Evolutionary conservation across 2,797 vertebrate genomes (phyloP), one percentile per base, ranked within the genome.

Genomic region (Phaenicophaeus curvirostris): DNA sequence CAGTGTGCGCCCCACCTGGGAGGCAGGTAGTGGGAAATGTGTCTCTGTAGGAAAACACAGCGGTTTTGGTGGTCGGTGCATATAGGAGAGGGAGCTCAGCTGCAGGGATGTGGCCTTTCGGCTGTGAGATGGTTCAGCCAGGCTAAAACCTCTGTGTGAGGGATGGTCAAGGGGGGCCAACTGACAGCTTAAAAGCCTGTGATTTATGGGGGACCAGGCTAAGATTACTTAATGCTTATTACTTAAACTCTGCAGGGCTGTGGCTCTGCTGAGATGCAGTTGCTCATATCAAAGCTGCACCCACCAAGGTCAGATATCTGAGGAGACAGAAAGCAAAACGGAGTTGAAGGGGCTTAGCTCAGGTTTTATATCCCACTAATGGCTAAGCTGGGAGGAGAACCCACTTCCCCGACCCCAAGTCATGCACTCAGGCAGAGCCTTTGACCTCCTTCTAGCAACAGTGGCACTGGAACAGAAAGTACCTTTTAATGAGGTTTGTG

Each of bases 1-100:
- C 46, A 31, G 19, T 7, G 23, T 79, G 41, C 8, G 30, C 3
- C 11, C 25, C 33, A 57, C 6, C 25, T 39, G 18, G 63, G 51
- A 30, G 35, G 13, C 7, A 75, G 5, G 11, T 5, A 27, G 41
- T 9, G 9, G 37, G 20, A 87, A 3, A 15, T 0, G 0, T 13
- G n/a, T 23, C 13, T 87, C 35, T 44, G 28, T 8, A 53, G 19
- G n/a, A 75, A 79, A 61, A 65, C 39, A 67, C 5, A 33, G 25
- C 2, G 1, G 6, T 66, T 24, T 7, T 57, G 46, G 17, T 5
- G 8, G 33, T 63, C 57, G 67, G 21, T 13, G 8, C 18, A 9
- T 8, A 10, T 2, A 1, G 35, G n/a, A 81, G 58, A 86, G 30
- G 7, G 44, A 74, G 10, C 44, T 59, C 39, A 39, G 30, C 44